Evolutionary conservation across 2,797 vertebrate genomes (phyloP).

Genomic region (Tenualosa ilisha): DNA sequence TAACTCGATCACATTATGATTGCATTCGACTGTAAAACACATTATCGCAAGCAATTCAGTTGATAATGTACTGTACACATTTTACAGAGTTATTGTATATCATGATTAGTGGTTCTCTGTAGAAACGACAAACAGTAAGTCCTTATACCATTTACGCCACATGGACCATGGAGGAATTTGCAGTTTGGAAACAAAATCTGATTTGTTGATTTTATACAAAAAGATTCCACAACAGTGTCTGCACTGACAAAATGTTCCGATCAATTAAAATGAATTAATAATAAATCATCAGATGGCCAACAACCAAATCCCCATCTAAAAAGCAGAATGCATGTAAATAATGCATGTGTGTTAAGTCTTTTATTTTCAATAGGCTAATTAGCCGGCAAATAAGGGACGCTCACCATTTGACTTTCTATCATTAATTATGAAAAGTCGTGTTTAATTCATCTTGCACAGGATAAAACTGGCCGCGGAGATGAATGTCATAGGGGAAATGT

Average conservation of each 20-base stretch:
- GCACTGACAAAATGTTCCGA: conserved; percentile 33
- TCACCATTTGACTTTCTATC: conserved; percentile 41
- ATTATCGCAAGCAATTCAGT: background rate
- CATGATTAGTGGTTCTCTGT: background rate
- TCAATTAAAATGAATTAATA: conserved; percentile 45
- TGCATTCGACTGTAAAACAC: conserved; percentile 9
- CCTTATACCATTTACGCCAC: background rate
- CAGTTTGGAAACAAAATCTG: conserved; percentile 10
- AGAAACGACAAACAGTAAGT: background rate
- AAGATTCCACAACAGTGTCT: conserved; percentile 27
- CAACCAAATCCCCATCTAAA: conserved; percentile 40
- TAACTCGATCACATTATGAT: background rate
- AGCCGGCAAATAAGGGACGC: conserved; percentile 72
- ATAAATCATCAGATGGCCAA: conserved; percentile 42
- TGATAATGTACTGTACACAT: conserved; percentile 6
- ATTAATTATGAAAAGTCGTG: conserved; percentile 88
- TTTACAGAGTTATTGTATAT: background rate
- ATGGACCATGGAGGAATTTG: background rate
- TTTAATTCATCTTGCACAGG: conserved; percentile 89
- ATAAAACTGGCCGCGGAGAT: conserved; percentile 88
- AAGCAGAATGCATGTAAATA: conserved; percentile 41
- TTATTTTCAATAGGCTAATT: conserved; percentile 69
- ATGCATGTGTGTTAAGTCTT: conserved; percentile 46
- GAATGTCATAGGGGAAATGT: conserved; percentile 88
- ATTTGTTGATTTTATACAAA: conserved; percentile 7